These are phyloP conservation scores for Aleiodes leptofemur DNA, from an alignment of 2,888 invertebrate genomes.

Conservation along the genomic window DNA sequence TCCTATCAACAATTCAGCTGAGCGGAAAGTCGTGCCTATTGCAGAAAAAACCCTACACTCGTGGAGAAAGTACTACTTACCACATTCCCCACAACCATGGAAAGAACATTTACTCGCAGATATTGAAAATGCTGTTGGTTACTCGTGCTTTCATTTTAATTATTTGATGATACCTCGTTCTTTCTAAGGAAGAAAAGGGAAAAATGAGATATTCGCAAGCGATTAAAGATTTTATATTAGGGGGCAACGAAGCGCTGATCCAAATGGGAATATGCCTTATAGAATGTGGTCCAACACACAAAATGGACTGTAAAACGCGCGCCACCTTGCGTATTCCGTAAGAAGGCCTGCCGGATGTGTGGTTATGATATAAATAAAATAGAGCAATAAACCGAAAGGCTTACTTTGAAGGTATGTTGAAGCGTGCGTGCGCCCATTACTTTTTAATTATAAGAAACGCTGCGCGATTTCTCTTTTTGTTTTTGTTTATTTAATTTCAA, in stretches of 20 bases:
- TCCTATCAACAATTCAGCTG: too few relatives aligned
- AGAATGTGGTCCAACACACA: too few relatives aligned
- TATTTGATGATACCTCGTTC: neutral
- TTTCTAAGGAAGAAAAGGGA: conserved; percentile 13
- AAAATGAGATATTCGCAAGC: conserved; percentile 16
- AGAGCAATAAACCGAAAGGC: conserved; percentile 8
- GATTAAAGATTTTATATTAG: conserved; percentile 31
- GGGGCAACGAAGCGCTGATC: neutral
- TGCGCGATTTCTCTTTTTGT: conserved; percentile 6
- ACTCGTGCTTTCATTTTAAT: conserved; percentile 17
- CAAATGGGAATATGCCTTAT: too few relatives aligned
- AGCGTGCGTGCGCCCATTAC: conserved; percentile 66
- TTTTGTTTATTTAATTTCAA: conserved; percentile 17
- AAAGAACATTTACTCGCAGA: too few relatives aligned
- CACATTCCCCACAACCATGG: too few relatives aligned
- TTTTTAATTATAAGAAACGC: conserved; percentile 41
- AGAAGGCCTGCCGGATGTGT: conserved; percentile 33
- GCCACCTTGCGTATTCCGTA: conserved; percentile 38
- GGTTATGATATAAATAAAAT: neutral
- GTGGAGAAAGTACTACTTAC: too few relatives aligned
- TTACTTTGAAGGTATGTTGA: conserved; percentile 70
- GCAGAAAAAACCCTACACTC: too few relatives aligned
- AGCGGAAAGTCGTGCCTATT: too few relatives aligned
- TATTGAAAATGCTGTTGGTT: neutral
- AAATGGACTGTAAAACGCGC: conserved; percentile 29